phyloP scores from a whole-genome alignment of 2,113 vertebrate species.

The Tauraco erythrolophus region DNA sequence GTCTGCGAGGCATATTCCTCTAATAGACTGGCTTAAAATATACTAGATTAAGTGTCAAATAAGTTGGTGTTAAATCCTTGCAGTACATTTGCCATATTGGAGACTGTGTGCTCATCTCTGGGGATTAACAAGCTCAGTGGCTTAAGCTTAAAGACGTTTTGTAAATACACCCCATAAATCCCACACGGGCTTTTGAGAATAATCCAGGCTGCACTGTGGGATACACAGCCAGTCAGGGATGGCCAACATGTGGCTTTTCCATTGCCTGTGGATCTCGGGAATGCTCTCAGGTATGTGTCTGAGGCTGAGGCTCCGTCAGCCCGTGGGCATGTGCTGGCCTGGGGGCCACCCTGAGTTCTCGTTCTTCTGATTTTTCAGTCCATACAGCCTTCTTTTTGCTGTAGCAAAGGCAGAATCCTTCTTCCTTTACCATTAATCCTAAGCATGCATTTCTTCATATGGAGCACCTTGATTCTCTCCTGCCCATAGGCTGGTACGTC shows the following conservation, averaged over 20 bases:
- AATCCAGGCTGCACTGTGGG: not conserved
- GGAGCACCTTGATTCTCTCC: not conserved
- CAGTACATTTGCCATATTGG: not conserved
- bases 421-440: not conserved
- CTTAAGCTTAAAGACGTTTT: not conserved
- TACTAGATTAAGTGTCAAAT: constrained; percentile 10
- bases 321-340: not conserved
- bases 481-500: not conserved
- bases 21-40: constrained; percentile 28
- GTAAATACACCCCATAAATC: constrained; percentile 34
- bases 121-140: constrained; percentile 15
- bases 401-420: not conserved
- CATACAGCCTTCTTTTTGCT: not conserved
- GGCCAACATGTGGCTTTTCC: constrained; percentile 20
- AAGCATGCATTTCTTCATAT: accelerated
- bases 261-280: not conserved
- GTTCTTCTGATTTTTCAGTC: not conserved
- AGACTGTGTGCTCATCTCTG: not conserved
- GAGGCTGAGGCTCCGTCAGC: not conserved
- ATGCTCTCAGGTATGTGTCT: constrained; percentile 15
- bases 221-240: not conserved
- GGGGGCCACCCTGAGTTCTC: not conserved
- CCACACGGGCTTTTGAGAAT: not conserved
- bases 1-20: not conserved
- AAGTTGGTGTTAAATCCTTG: not conserved